Percentiles rank a stretch among this genome's conserved stretches.
Conservation (phyloP, 2,797 vertebrate genomes). For the Mormyrus proboscirostris region DNA sequence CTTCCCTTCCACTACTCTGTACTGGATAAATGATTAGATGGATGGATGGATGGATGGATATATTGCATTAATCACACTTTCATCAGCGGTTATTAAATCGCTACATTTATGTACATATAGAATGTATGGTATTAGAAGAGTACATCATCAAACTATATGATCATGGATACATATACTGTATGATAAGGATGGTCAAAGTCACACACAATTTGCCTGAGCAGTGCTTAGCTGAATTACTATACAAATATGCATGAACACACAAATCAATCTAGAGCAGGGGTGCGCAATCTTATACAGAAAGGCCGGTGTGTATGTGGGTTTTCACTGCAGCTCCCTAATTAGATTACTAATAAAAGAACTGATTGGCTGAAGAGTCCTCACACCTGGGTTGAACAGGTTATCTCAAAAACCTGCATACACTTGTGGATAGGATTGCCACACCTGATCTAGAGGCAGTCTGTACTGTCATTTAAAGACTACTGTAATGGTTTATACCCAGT, state of each 20-base stretch:
- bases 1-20: neutral
- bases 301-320: neutral
- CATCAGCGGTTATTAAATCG: neutral
- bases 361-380: neutral
- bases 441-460: neutral
- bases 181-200: neutral
- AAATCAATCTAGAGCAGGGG: neutral
- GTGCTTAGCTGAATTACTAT: neutral
- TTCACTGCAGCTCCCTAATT: neutral
- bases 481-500: neutral
- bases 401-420: neutral
- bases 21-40: neutral
- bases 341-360: neutral
- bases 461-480: constrained; percentile 3
- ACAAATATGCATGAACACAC: neutral
- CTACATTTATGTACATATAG: neutral
- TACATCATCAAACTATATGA: neutral
- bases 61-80: neutral
- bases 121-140: neutral
- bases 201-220: neutral
- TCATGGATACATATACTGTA: neutral
- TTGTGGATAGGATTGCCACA: neutral
- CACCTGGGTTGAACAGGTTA: neutral
- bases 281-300: neutral
- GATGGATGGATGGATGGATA: neutral